Evolutionary conservation across 2,113 vertebrate genomes (phyloP), one percentile per base, ranked within the genome.

Genomic region (Pteronura brasiliensis): DNA sequence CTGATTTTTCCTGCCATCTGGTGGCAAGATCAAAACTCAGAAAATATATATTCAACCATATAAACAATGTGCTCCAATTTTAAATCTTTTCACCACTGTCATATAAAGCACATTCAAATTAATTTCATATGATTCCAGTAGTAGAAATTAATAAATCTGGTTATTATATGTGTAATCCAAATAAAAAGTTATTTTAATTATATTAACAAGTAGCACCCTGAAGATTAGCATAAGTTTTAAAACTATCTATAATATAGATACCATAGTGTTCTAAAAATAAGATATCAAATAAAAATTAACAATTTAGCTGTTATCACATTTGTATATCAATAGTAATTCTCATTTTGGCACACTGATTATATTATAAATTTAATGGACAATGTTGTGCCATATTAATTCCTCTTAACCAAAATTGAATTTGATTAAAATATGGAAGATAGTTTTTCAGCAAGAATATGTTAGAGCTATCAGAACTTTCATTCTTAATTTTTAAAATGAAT

Each of bases 1-100:
- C 82, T 98, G 98, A 98, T 90, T 97, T 96, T 98, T 98, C 95
- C 98, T 98, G 98, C 98, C 97, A 98, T 98, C 98, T 98, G 96
- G 95, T 98, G 98, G 98, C 69, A 98, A 97, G 80, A 96, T 96
- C 55, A 96, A 94, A 95, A 95, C 69, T 72, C 80, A 97, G n/a
- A 34, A 17, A 96, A 42, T 4, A 42, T 47, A 71, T 27, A 80
- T 65, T 59, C 44, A 82, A 34, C 39, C 55, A 65, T 67, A 83
- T 57, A 69, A 84, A 95, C 39, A 90, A 95, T 2, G 1, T 18
- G 39, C 7, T 65, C 12, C 49, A 31, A 31, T 85, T 55, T 92
- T 87, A 87, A 94, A 72, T 89, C 11, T 55, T 49, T 61, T 49
- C 79, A 44, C 31, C 20, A 74, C 2, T 57, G 9, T 47, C n/a